These are phyloP conservation scores for Sigmodon hispidus DNA, from an alignment of 2,113 vertebrate species.

Conservation along the genomic window DNA sequence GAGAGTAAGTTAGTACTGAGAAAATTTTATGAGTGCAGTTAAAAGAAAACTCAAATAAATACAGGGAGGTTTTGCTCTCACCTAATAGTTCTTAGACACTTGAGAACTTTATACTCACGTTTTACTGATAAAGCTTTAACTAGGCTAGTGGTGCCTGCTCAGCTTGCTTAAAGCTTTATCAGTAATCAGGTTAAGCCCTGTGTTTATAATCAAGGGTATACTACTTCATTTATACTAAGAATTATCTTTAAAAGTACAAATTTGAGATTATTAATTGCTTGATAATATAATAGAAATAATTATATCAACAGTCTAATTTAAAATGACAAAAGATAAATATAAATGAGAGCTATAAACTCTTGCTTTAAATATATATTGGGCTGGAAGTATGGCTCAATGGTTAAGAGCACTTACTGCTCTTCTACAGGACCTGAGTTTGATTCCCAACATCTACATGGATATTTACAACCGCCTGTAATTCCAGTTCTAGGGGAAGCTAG, in stretches of 20 bases:
- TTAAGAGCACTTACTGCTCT: neutral
- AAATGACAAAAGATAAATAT: neutral
- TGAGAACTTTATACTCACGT: neutral
- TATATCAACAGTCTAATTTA: neutral
- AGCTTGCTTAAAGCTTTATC: neutral
- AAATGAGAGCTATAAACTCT: neutral
- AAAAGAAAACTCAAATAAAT: constrained; percentile 1
- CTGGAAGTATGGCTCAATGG: neutral
- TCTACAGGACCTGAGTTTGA: neutral
- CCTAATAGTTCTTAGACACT: neutral
- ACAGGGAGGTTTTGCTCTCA: neutral
- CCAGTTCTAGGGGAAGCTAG: neutral
- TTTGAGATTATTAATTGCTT: neutral
- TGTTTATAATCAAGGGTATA: neutral
- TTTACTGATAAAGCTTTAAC: neutral
- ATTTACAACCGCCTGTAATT: neutral
- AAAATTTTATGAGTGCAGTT: constrained; percentile 1
- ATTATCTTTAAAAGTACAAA: neutral
- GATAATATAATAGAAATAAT: neutral
- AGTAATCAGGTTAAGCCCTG: neutral
- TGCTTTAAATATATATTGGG: neutral
- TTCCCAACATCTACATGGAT: neutral
- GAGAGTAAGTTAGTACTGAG: constrained; percentile 9
- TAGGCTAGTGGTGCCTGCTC: neutral
- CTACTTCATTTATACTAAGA: neutral